Base-by-base conservation (phyloP, 2,888 invertebrate species). In the Noctua pronuba region DNA sequence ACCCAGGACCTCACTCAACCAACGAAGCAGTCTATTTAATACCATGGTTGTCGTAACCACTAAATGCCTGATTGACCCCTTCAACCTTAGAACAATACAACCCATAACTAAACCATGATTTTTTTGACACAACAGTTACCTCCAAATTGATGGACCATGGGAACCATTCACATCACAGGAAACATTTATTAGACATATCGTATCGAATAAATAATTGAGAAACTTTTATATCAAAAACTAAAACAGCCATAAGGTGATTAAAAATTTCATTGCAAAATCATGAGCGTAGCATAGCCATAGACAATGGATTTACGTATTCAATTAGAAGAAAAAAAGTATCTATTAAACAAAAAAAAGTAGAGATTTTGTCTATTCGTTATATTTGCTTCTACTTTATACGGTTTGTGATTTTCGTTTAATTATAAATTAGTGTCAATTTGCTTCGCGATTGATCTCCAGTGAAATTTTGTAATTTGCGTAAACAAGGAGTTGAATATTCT, bases 161-260 rank as follows among this genome's bases (percentile, higher is more conserved):
- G 88, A 87, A 86, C 83, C 71, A 77, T 64, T 80, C 41, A 71
- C 68, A 71, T 64, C 71, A 67, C 68, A 86, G 28, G 49, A 85
- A 85, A 82, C 64, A 77, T 76, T 87, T 82, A 81, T 78, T 78
- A 83, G 77, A 83, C 73, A 84, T 76, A 79, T 82, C 87, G 88
- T 90, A 87, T 65, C 90, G 89, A 90, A 90, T 89, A 86, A 13
- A 49, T 89, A 89, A 90, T 90, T 90, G 89, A 74, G 21, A 75
- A 82, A 72, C 46, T 80, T 80, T 84, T 85, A 67, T 79, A 82
- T 79, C 80, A 79, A 64, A 86, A 80, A 82, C 80, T 80, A 79
- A 86, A 78, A 85, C 80, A 82, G 66, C 77, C 24, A 71, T 79
- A n/a, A 66, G 60, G 86, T 87, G 44, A 80, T 86, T 88, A 89